Conservation (phyloP, 2,888 invertebrate genomes). For the Nasonia oneida region DNA sequence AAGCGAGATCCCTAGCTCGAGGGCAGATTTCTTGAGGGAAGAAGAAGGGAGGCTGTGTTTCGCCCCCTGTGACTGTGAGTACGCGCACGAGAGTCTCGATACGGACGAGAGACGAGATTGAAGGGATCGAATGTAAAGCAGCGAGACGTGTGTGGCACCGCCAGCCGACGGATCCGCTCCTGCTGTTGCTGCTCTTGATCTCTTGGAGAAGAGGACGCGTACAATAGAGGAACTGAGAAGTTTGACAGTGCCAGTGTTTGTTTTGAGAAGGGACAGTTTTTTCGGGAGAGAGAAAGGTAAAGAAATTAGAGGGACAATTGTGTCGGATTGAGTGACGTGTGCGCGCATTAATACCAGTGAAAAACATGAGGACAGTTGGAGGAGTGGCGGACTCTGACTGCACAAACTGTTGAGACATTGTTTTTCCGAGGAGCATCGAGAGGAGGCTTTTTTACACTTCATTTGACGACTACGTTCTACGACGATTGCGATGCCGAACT, state of each 20-base stretch:
- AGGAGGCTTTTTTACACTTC: background rate
- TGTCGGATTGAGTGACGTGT: conserved; percentile 29
- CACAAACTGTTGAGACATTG: conserved; percentile 22
- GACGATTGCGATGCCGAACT: conserved; percentile 74
- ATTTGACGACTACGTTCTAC: background rate
- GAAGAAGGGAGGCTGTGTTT: background rate
- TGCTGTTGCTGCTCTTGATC: background rate
- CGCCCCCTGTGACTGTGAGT: background rate
- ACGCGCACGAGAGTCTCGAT: background rate
- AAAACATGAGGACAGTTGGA: conserved; percentile 40
- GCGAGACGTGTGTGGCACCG: background rate
- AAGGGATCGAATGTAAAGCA: background rate
- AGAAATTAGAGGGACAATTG: background rate
- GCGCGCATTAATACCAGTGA: conserved; percentile 6
- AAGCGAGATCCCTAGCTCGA: background rate
- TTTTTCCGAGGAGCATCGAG: background rate
- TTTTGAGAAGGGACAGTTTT: conserved; percentile 7
- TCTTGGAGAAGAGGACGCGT: background rate
- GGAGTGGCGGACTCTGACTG: conserved; percentile 15
- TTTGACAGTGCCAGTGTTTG: conserved; percentile 6
- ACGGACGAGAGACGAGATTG: conserved; percentile 7
- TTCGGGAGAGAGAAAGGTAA: background rate
- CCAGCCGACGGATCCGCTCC: background rate
- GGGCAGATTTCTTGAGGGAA: conserved; percentile 2
- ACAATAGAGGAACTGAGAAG: background rate